Base-by-base conservation (phyloP, 2,797 vertebrate genomes). In the Labroides dimidiatus region DNA sequence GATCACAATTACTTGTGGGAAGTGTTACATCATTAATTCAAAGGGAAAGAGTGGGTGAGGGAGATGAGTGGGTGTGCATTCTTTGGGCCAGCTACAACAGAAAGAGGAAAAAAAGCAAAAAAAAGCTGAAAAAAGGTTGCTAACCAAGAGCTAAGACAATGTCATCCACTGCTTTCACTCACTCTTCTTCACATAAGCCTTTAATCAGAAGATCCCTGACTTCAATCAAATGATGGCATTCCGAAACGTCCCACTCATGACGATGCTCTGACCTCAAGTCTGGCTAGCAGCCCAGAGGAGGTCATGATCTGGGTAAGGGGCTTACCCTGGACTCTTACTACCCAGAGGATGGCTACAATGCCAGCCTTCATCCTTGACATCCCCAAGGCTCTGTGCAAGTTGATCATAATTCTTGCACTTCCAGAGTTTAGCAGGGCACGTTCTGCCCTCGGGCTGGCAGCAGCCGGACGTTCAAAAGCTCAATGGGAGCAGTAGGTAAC, bases 281-380 rank as follows among this genome's bases (percentile, higher is more conserved):
- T 16, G 75, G 43, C 47, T 48, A 63, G 61, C 43, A 52, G 85
- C 72, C 77, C 70, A 82, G 11, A 50, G 58, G 73, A 72, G 90
- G 87, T 92, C 85, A 82, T 12, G 61, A 74, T 84, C 80, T 15
- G 77, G 85, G 77, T 72, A 39, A 72, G 59, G 50, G 59, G 54
- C 61, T 67, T 76, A 87, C 84, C 78, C 82, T 64, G 78, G 65
- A 73, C 76, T 75, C 75, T 57, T 64, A 47, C 53, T 69, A 68
- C 64, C 80, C 44, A 2, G 16, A 69, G 72, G 57, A 80, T 45
- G 47, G 65, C 78, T 85, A 92, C 92, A 93, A 91, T 86, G 84
- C 77, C 54, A 73, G 66, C 81, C 83, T 92, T 93, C 72, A 92
- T 92, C 47, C 50, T 77, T 64, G 63, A 50, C 56, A 44, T 77